These are phyloP conservation scores for Eumacrocentrus americanus DNA, from an alignment of 2,888 invertebrate species.

Conservation along the genomic window DNA sequence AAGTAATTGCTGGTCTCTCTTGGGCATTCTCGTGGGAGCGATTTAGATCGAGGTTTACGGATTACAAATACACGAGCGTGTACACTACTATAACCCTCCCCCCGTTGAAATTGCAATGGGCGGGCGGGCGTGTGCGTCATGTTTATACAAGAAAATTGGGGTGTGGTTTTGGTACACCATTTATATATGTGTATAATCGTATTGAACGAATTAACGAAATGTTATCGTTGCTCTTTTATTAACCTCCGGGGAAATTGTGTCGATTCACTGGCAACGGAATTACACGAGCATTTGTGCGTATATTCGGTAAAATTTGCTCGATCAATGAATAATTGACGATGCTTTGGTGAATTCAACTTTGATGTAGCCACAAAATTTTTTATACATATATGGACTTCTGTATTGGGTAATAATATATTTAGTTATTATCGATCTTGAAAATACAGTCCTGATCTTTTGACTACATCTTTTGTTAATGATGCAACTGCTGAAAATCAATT, in stretches of 20 bases:
- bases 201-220: conserved; percentile 25
- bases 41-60: conserved; percentile 19
- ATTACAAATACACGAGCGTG: conserved; percentile 16
- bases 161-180: background rate
- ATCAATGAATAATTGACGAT: too few species aligned
- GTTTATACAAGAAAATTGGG: background rate
- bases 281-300: background rate
- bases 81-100: background rate
- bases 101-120: conserved; percentile 7
- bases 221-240: conserved; percentile 22
- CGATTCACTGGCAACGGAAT: conserved; percentile 14
- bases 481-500: too few species aligned
- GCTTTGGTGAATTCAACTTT: too few species aligned
- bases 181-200: conserved; percentile 16
- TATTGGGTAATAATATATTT: too few species aligned
- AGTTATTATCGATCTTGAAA: too few species aligned
- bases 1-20: conserved; percentile 24
- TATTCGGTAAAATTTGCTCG: background rate
- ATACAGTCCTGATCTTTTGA: too few species aligned
- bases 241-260: conserved; percentile 15
- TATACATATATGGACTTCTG: too few species aligned
- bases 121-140: conserved; percentile 9
- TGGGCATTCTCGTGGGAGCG: conserved; percentile 22
- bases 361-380: too few species aligned
- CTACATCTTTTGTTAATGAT: too few species aligned